Conservation (phyloP, 2,797 vertebrate species). For the Brachymystax lenok region DNA sequence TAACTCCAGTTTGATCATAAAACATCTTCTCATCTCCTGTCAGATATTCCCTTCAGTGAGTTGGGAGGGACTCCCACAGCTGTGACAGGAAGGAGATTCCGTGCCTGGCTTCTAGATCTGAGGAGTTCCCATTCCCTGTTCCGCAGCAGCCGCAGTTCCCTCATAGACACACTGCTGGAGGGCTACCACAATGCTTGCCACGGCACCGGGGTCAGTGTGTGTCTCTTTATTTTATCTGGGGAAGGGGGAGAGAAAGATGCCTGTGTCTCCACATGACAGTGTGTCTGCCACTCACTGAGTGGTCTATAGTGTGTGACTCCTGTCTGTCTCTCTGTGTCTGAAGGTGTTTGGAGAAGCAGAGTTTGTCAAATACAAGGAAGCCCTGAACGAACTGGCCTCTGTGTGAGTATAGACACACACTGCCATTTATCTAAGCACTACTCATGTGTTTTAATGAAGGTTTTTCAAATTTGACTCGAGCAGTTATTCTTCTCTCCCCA, state of each 20-base stretch:
- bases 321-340: background rate
- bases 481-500: conserved; percentile 44
- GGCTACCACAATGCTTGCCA: conserved; percentile 90
- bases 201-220: conserved; percentile 82
- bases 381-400: conserved; percentile 84
- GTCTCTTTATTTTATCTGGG: background rate
- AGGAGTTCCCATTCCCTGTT: conserved; percentile 80
- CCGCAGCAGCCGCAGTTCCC: conserved; percentile 75
- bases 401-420: conserved; percentile 76
- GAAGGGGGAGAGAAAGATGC: background rate
- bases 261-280: background rate
- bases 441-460: conserved; percentile 13
- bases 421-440: background rate
- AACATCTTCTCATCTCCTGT: background rate
- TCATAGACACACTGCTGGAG: conserved; percentile 86
- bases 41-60: conserved; percentile 85
- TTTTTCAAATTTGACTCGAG: background rate
- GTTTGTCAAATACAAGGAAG: conserved; percentile 86
- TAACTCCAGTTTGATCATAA: background rate
- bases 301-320: background rate
- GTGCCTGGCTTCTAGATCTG: conserved; percentile 86
- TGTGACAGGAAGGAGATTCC: conserved; percentile 87
- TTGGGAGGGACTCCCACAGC: conserved; percentile 80
- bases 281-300: background rate
- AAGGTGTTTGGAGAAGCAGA: conserved; percentile 89